Conservation (phyloP, 2,888 invertebrate species). For the Tipula confusa region DNA sequence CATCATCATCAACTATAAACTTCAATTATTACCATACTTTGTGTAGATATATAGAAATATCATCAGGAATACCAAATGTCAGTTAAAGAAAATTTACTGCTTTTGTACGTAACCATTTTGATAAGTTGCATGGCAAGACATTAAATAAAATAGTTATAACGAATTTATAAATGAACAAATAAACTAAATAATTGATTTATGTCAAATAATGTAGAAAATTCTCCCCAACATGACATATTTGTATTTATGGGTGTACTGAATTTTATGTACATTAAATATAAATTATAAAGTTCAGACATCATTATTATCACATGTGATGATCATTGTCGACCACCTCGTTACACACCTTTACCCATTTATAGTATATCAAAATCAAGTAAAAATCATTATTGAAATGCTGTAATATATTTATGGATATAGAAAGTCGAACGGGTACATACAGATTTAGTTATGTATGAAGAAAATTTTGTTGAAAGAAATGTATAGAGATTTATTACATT, state of each 20-base stretch:
- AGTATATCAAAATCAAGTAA: not conserved
- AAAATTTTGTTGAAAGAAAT: not conserved
- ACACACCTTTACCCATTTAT: not conserved
- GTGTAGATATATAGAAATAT: no score
- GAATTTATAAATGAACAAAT: not conserved
- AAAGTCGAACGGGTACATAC: not conserved
- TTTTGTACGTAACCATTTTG: not conserved
- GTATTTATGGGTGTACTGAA: not conserved
- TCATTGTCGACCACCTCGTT: not conserved
- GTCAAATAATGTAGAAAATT: not conserved
- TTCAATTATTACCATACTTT: no score
- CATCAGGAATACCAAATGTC: no score
- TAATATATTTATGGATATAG: not conserved
- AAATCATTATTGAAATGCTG: not conserved
- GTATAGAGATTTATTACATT: not conserved
- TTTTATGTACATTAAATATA: not conserved
- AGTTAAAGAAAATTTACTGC: not conserved
- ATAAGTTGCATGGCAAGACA: not conserved
- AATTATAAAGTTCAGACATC: not conserved
- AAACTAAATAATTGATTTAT: not conserved
- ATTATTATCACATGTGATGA: not conserved
- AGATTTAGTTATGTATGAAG: not conserved
- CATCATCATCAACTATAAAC: no score
- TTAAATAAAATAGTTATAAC: not conserved
- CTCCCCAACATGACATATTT: not conserved